These are phyloP conservation scores for Sardina pilchardus DNA, from an alignment of 2,113 vertebrate species.

Conservation along the genomic window DNA sequence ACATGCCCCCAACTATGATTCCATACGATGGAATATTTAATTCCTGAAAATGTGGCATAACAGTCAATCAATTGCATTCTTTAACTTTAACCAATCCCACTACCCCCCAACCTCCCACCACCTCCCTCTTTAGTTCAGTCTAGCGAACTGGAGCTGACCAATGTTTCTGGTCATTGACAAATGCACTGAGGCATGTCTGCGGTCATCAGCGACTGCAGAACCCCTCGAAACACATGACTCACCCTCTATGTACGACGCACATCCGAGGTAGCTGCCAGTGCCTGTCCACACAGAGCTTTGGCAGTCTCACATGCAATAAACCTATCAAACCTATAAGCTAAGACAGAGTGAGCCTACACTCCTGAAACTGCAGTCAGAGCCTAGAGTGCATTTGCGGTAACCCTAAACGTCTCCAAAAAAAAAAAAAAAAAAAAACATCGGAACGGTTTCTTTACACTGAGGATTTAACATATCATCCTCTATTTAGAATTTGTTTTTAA, in stretches of 20 bases:
- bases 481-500: neutral
- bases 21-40: neutral
- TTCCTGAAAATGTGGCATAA: neutral
- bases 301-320: neutral
- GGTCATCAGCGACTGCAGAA: neutral
- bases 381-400: neutral
- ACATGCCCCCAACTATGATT: neutral
- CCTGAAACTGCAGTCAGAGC: neutral
- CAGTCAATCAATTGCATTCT: neutral
- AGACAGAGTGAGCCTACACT: neutral
- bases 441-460: neutral
- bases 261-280: neutral
- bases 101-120: neutral
- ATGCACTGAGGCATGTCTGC: neutral
- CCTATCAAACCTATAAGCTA: conserved; percentile 1
- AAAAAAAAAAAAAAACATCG: neutral
- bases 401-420: neutral
- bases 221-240: neutral
- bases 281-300: neutral
- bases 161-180: conserved; percentile 6
- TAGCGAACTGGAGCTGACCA: neutral
- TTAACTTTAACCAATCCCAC: neutral
- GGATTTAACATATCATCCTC: neutral
- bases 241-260: neutral
- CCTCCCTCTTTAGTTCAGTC: neutral